Evolutionary conservation across 2,797 vertebrate species (phyloP).

Genomic region (Cottoperca gobio): DNA sequence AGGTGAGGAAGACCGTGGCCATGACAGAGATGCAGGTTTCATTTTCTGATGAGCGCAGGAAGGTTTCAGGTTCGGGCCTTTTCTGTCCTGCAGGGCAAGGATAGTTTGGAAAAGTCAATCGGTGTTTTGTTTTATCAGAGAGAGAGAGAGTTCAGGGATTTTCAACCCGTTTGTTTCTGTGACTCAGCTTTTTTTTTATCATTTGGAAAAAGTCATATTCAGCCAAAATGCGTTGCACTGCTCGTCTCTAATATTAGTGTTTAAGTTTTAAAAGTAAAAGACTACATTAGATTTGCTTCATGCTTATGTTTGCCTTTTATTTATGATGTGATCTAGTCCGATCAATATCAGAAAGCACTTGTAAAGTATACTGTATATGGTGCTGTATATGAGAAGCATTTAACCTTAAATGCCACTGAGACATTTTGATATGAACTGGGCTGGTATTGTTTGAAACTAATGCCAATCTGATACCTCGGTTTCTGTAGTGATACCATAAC

Average conservation of each 20-base stretch:
- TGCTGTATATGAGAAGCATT: not conserved
- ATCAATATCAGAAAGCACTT: not conserved
- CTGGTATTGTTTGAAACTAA: not conserved
- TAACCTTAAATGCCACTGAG: not conserved
- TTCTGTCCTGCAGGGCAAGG: slow-evolving; percentile 16
- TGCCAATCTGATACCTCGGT: not conserved
- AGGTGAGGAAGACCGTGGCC: slow-evolving; percentile 31
- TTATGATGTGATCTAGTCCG: not conserved
- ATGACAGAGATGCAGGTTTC: slow-evolving; percentile 54
- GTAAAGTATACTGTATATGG: too few species aligned
- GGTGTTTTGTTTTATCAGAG: slow-evolving; percentile 44
- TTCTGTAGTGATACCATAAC: not conserved
- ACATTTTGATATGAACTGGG: not conserved
- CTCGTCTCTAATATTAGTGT: not conserved
- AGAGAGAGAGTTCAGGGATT: slow-evolving; percentile 11
- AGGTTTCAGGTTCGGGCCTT: slow-evolving; percentile 33
- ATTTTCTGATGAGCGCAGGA: slow-evolving; percentile 65
- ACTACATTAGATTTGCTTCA: not conserved
- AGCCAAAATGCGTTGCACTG: not conserved
- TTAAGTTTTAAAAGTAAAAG: not conserved
- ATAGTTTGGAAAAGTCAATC: not conserved
- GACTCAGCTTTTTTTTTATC: slow-evolving; percentile 49
- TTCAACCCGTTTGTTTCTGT: slow-evolving; percentile 1
- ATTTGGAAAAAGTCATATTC: not conserved
- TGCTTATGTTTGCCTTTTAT: slow-evolving; percentile 1